These are phyloP conservation scores for Tragulus kanchil DNA, from an alignment of 2,113 vertebrate species.

Conservation along the genomic window DNA sequence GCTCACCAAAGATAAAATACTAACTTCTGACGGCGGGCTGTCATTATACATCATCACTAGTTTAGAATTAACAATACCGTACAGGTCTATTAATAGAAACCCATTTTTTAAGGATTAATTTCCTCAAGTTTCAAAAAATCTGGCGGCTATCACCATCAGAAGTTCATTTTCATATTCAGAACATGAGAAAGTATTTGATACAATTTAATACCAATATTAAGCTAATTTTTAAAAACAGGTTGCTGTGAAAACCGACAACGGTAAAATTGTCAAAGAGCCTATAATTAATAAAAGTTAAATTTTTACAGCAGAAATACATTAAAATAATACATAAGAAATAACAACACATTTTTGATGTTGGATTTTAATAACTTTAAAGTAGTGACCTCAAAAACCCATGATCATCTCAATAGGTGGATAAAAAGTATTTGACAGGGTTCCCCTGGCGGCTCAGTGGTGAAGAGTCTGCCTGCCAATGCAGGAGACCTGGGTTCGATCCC, in stretches of 20 bases:
- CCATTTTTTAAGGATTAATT: neutral
- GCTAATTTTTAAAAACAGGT: conserved; percentile 8
- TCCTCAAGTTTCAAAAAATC: neutral
- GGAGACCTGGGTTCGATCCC: neutral
- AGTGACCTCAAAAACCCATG: conserved; percentile 5
- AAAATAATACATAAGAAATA: conserved; percentile 54
- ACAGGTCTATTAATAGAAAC: neutral
- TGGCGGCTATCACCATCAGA: conserved; percentile 21
- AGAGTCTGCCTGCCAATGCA: neutral
- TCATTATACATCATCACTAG: conserved; percentile 29
- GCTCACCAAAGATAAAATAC: conserved; percentile 34
- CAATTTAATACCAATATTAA: conserved; percentile 2
- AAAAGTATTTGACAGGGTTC: neutral
- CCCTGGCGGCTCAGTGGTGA: neutral
- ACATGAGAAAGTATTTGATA: conserved; percentile 21
- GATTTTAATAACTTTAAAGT: conserved; percentile 55
- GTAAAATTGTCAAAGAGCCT: neutral
- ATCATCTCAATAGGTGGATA: neutral
- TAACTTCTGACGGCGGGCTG: conserved; percentile 37
- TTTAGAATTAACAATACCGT: conserved; percentile 31
- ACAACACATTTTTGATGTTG: neutral
- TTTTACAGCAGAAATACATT: neutral
- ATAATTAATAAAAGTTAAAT: neutral
- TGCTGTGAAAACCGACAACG: too few species aligned
- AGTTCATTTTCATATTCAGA: conserved; percentile 39